Conservation (phyloP, 2,888 invertebrate species). For the Patella ulyssiponensis region DNA sequence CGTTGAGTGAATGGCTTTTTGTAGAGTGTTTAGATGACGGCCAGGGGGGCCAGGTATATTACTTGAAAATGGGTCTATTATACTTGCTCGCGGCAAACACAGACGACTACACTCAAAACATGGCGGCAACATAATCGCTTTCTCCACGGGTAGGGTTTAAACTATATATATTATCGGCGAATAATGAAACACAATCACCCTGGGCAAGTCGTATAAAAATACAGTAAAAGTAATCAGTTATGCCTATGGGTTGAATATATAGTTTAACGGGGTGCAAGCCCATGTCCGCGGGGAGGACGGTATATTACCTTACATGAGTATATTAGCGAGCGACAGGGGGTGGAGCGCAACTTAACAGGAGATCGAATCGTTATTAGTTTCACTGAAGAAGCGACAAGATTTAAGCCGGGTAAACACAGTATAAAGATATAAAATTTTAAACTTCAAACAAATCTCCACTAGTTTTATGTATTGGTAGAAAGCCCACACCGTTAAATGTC, state of each 20-base stretch:
- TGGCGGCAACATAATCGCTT: slow-evolving; percentile 1
- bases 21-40: neutral
- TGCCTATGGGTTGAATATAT: slow-evolving; percentile 8
- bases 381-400: slow-evolving; percentile 8
- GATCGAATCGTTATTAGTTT: neutral
- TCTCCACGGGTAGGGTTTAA: slow-evolving; percentile 9
- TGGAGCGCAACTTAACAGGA: slow-evolving; percentile 1
- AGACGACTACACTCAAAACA: neutral
- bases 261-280: slow-evolving; percentile 12
- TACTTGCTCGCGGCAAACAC: slow-evolving; percentile 9
- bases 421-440: neutral
- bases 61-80: neutral
- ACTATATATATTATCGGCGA: slow-evolving; percentile 5
- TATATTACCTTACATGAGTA: slow-evolving; percentile 9
- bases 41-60: neutral
- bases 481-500: neutral
- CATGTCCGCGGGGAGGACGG: neutral
- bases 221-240: slow-evolving; percentile 4
- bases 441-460: neutral
- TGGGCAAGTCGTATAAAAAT: neutral
- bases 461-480: slow-evolving; percentile 6
- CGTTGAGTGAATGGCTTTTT: slow-evolving; percentile 1
- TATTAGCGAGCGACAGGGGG: slow-evolving; percentile 8
- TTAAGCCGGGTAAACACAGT: slow-evolving; percentile 4
- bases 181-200: slow-evolving; percentile 7